Evolutionary conservation across 2,888 invertebrate species (phyloP).

Genomic region (Ischnura elegans): DNA sequence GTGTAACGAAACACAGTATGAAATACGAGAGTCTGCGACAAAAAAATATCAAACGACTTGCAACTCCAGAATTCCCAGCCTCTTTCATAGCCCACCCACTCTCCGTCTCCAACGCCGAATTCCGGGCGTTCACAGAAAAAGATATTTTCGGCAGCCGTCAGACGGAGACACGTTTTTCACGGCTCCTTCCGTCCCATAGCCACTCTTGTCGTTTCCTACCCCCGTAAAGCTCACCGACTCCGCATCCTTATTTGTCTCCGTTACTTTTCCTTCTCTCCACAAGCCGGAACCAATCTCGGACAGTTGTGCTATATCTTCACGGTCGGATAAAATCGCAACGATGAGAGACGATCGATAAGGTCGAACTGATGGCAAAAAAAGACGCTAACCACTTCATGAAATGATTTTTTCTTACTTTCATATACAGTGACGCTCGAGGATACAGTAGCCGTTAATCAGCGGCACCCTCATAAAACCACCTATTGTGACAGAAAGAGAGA

Average conservation of each 20-base stretch:
- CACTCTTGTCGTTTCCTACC: neutral
- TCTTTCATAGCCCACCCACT: neutral
- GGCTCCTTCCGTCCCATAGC: neutral
- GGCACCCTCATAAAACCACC: neutral
- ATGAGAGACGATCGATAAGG: neutral
- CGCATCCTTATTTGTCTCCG: neutral
- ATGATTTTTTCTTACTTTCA: neutral
- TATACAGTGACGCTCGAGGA: neutral
- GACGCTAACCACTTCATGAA: neutral
- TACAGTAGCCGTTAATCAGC: neutral
- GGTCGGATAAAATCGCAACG: neutral
- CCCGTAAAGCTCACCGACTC: neutral
- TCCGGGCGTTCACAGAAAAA: neutral
- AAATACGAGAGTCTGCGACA: neutral
- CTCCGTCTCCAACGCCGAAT: neutral
- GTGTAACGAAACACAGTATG: neutral
- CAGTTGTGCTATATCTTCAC: neutral
- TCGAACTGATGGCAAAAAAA: neutral
- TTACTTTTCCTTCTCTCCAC: neutral
- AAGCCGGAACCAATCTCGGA: neutral
- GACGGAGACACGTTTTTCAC: neutral
- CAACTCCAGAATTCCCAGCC: neutral
- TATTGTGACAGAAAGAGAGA: neutral
- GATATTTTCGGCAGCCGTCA: neutral
- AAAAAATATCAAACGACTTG: neutral